phyloP scores from a whole-genome alignment of 2,797 vertebrate species.

The Channa striata region DNA sequence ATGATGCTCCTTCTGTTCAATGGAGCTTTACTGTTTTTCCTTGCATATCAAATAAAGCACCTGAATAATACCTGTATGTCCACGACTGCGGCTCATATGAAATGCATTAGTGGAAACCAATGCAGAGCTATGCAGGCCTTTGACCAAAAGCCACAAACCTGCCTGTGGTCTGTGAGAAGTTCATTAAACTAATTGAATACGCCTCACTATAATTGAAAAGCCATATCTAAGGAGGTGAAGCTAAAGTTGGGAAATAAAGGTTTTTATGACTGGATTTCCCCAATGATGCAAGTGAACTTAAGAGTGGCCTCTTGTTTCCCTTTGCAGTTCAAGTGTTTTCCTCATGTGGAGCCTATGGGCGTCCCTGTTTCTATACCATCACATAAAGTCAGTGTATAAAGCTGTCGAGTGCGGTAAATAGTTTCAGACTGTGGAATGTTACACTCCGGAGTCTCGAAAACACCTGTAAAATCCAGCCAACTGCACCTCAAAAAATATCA shows the following conservation, averaged over 20 bases:
- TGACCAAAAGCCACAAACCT: conserved; percentile 27
- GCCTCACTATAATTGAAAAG: conserved; percentile 35
- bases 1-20: too few relatives aligned
- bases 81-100: conserved; percentile 28
- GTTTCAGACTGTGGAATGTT: conserved; percentile 41
- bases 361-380: conserved; percentile 4
- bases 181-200: conserved; percentile 27
- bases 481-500: conserved; percentile 5
- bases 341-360: conserved; percentile 37
- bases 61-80: conserved; percentile 29
- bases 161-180: conserved; percentile 23
- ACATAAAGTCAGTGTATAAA: conserved; percentile 19
- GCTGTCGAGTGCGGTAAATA: not conserved
- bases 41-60: too few relatives aligned
- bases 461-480: conserved; percentile 27
- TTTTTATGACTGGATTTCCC: conserved; percentile 18
- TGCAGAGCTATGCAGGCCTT: conserved; percentile 16
- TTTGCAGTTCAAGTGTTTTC: conserved; percentile 61
- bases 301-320: conserved; percentile 22
- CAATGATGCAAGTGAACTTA: conserved; percentile 36
- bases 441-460: conserved; percentile 21
- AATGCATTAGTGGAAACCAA: conserved; percentile 26
- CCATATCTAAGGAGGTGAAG: conserved; percentile 37
- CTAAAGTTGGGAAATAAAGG: conserved; percentile 20
- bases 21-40: too few relatives aligned